Percentiles rank a stretch among this genome's conserved stretches.
These are phyloP conservation scores for Ovis canadensis DNA, from an alignment of 2,113 vertebrate genomes.

Conservation along the genomic window DNA sequence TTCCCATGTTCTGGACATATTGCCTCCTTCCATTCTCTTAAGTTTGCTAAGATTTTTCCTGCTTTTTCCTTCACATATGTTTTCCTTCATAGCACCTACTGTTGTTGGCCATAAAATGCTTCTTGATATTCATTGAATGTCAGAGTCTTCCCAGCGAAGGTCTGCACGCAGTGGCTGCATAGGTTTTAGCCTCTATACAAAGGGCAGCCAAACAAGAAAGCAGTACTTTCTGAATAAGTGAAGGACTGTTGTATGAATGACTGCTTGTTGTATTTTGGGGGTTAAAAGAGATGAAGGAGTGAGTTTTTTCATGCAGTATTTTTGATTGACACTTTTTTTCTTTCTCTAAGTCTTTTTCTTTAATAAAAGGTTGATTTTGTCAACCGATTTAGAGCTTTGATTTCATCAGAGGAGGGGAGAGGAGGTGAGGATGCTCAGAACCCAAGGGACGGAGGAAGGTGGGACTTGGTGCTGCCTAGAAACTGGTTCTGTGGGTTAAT, in stretches of 20 bases:
- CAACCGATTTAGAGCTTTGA: background rate
- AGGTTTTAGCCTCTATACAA: background rate
- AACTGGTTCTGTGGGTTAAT: background rate
- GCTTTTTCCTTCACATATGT: background rate
- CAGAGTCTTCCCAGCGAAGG: background rate
- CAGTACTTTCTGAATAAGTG: background rate
- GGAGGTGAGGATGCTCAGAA: background rate
- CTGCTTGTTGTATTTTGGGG: background rate
- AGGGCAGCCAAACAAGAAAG: no score
- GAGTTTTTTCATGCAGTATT: background rate
- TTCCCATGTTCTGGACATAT: no score
- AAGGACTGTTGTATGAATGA: background rate
- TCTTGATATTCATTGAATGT: background rate
- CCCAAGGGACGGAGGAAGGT: background rate
- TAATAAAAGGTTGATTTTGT: background rate
- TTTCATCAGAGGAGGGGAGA: background rate
- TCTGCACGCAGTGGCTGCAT: accelerated
- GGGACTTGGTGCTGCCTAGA: background rate
- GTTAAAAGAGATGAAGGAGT: background rate
- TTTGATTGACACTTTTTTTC: background rate
- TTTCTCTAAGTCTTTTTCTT: background rate
- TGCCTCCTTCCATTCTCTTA: background rate
- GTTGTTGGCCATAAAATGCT: background rate
- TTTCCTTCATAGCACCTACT: background rate
- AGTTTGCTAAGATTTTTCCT: background rate